Base-by-base conservation (phyloP, 2,888 invertebrate genomes). In the Teleiodes luculella region DNA sequence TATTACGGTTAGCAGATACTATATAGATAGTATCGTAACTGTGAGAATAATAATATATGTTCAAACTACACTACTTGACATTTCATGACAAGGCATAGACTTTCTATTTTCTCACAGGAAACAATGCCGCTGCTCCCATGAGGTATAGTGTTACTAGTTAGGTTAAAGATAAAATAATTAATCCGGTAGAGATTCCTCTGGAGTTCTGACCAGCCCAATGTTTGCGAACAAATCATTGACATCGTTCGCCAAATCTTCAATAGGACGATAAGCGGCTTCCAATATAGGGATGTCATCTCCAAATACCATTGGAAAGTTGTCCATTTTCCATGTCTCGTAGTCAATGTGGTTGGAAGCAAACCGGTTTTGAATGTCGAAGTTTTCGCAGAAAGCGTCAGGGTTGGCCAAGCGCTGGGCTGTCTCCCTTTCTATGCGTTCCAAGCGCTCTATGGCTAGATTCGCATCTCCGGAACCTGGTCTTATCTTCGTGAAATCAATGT, bases 371-470 rank as follows among this genome's bases (percentile, higher is more conserved):
- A 18, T 24, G 60, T 13, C 20, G 35, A 33, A 31, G 31, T 33
- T 13, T 3, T 48, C 35, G 8, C 3, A 10, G 31, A 16, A 16
- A 1, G 14, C 6, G 20, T 33, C 16, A 28, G 49, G 37, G 36
- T 67, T 63, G 53, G 74, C 74, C 6, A 79, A 63, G n/a, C 88
- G 72, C 36, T 80, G 78, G 43, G 61, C 69, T 0, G 88, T 89
- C 61, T 87, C 88, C 33, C 66, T 80, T 61, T 89, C 88, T 43
- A 89, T 89, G 64, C 72, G 73, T 54, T 89, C 88, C 39, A 89
- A 67, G 3, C 84, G 78, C 18, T 87, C 86, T n/a, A 89, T 74
- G 1, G 80, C 83, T 59, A 73, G 69, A 1, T 72, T 61, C 0
- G 87, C 68, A 61, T 89, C 87, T 11, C 66, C 64, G 39, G 70